Evolutionary conservation across 2,113 vertebrate genomes (phyloP), one percentile per base, ranked within the genome.

Genomic region (Mixornis gularis): DNA sequence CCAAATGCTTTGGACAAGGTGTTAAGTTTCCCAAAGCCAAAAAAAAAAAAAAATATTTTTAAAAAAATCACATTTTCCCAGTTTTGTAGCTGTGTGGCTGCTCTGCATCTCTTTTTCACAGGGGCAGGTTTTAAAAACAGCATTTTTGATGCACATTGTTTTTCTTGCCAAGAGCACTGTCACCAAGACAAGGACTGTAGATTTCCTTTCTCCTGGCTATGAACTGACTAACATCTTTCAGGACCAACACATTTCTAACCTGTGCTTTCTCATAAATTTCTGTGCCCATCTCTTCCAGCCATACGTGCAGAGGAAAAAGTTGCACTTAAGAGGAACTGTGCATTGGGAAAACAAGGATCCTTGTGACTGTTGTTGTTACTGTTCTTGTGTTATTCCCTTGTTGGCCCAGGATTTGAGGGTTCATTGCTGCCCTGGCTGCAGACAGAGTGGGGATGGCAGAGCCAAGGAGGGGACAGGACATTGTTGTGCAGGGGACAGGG

Each of bases 1-100:
- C 46, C 66, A 36, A 93, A 85, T 25, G 41, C 46, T 91, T 92
- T 80, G 91, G 77, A 88, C 83, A 90, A 85, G 64, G 82, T 87
- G 84, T 49, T 81, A 87, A 74, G 26, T 77, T 91, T 91, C 73
- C 56, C 65, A 85, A 92, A 91, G n/a, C 36, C 13, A 13, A 14
- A 48, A 48, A 49, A 49, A 26, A 49, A 79, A 83, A 59, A 90
- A 84, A 46, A n/a, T n/a, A n/a, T n/a, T n/a, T n/a, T n/a, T n/a
- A n/a, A 76, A 85, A 55, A 92, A 87, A 51, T 26, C 44, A 46
- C 53, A 62, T 72, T 89, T 89, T 85, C 53, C 85, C 81, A n/a
- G 58, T 24, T 92, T 43, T 56, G 12, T 76, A 71, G 44, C 25
- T 68, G 17, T 64, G 64, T 78, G 19, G 52, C 84, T 84, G 60